Evolutionary conservation across 2,888 invertebrate species (phyloP), one percentile per base, ranked within the genome.

Genomic region (Meandrusa payeni): DNA sequence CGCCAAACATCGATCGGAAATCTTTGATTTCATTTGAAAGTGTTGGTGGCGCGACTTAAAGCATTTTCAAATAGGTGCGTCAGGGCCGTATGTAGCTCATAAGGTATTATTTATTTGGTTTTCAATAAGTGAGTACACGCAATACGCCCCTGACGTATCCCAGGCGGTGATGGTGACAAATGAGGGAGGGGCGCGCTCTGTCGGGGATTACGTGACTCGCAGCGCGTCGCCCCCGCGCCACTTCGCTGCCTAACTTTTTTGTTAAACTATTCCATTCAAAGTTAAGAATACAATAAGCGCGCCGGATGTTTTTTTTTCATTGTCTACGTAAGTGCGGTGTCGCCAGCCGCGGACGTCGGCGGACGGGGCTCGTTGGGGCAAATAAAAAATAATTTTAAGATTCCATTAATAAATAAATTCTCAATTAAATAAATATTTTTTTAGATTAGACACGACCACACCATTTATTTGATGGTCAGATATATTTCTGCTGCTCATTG

Each of bases 161-260:
- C 46, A 44, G 50, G 37, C 49, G 48, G 45, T 61, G 65, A 67
- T 64, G 55, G 62, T 70, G 71, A 73, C 65, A 68, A 70, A 74
- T 59, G 65, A 62, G 47, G 43, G 43, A 43, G 46, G 52, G 57
- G 51, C 48, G 48, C 44, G 49, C 48, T 50, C 46, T 39, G 43
- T 29, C 48, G 45, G 41, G 46, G 42, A 47, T 47, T 62, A 63
- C 70, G 73, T 72, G 70, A 69, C 70, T 52, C 11, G 43, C 19
- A 20, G 44, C 65, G 61, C 59, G 67, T 46, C 43, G 39, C 40
- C 48, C 47, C 17, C 9, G 19, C 20, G 7, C 2, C 5, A 26
- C 9, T 5, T 5, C 17, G 13, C 41, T 20, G 19, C 31, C 23
- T 9, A 13, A 20, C 4, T 20, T 17, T 10, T 34, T 19, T 31